These are phyloP conservation scores for Atrichornis clamosus DNA, from an alignment of 2,113 vertebrate genomes.

Conservation along the genomic window DNA sequence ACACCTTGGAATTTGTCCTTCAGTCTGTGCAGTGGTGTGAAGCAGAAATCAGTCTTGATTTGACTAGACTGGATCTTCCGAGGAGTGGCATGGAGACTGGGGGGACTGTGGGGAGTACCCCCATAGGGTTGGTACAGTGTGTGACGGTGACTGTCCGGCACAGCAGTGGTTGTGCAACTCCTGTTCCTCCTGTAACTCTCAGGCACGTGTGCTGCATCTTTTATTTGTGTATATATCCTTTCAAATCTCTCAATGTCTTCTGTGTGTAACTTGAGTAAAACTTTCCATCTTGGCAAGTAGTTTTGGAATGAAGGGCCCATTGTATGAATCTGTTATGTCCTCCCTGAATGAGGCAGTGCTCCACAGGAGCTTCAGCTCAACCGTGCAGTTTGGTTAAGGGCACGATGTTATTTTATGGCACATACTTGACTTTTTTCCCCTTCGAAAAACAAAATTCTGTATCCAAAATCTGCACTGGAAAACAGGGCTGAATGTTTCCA, in stretches of 20 bases:
- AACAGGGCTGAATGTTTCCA: not conserved
- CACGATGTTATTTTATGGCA: not conserved
- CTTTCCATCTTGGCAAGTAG: not conserved
- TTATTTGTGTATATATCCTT: not conserved
- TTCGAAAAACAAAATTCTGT: not conserved
- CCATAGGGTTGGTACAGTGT: accelerated
- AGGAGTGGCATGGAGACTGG: not conserved
- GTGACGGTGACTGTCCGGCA: not conserved
- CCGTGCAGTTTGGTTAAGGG: not conserved
- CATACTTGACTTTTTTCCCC: not conserved
- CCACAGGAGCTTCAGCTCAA: not conserved
- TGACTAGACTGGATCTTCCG: not conserved
- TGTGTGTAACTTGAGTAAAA: not conserved
- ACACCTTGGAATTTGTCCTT: not conserved
- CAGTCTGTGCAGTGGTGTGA: not conserved
- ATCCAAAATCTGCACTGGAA: not conserved
- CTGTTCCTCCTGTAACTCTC: not conserved
- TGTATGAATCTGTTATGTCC: not conserved
- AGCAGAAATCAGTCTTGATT: not conserved
- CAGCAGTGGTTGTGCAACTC: not conserved
- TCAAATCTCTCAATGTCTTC: not conserved
- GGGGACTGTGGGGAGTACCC: too few species aligned
- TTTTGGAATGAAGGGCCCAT: not conserved
- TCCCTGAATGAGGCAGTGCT: not conserved
- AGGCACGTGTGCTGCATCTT: not conserved